Conservation (phyloP, 2,113 vertebrate genomes). For the Pomatorhinus ruficollis region DNA sequence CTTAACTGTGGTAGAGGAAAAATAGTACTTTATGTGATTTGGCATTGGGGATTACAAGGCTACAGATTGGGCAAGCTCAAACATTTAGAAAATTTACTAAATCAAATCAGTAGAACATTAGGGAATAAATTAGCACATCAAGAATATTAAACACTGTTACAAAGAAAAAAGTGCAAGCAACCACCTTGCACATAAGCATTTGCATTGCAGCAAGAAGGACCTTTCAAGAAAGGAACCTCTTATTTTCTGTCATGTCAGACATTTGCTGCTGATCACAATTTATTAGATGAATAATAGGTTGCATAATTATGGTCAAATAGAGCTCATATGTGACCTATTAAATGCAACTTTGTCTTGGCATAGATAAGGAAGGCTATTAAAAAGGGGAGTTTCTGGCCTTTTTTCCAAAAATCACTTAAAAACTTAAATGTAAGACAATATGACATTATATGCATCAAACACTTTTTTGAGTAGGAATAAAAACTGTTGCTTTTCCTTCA, state of each 20-base stretch:
- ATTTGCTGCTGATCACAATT: background rate
- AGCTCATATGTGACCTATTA: background rate
- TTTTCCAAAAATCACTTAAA: background rate
- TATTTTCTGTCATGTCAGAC: background rate
- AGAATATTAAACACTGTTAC: background rate
- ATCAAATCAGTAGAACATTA: background rate
- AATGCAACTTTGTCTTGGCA: background rate
- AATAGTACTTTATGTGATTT: background rate
- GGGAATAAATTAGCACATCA: background rate
- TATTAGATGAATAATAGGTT: background rate
- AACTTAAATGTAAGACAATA: background rate
- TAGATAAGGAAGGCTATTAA: background rate
- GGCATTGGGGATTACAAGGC: background rate
- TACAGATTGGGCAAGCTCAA: background rate
- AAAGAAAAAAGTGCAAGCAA: background rate
- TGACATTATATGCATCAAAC: background rate
- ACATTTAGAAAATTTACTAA: background rate
- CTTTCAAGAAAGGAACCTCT: background rate
- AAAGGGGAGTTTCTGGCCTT: background rate
- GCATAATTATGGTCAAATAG: background rate
- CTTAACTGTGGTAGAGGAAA: background rate
- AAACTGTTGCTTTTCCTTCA: background rate
- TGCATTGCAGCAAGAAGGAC: background rate
- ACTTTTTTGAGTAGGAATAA: background rate
- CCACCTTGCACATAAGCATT: background rate